These are phyloP conservation scores for Xyrauchen texanus DNA, from an alignment of 2,113 vertebrate species.

Conservation along the genomic window DNA sequence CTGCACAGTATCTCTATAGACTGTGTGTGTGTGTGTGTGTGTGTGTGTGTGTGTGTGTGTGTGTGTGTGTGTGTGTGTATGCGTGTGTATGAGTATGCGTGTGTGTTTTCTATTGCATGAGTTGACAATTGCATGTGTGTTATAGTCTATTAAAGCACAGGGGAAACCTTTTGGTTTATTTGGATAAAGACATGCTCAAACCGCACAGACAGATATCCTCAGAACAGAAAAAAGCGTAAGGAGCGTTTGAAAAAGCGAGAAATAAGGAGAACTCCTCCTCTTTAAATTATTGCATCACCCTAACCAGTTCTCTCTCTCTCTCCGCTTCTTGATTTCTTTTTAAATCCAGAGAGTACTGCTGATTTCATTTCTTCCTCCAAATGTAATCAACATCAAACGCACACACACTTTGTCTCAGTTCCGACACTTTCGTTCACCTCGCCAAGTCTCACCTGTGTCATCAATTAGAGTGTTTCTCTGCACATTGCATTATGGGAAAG, in stretches of 20 bases:
- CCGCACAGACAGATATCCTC: constrained; percentile 16
- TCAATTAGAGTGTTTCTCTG: constrained; percentile 50
- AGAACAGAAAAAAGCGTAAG: constrained; percentile 20
- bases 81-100: constrained; percentile 10
- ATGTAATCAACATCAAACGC: constrained; percentile 34
- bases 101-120: constrained; percentile 35
- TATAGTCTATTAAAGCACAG: constrained; percentile 50
- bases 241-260: constrained; percentile 54
- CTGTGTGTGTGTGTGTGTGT: too few species aligned
- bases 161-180: constrained; percentile 46
- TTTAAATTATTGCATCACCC: constrained; percentile 54
- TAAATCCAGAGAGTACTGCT: constrained; percentile 28
- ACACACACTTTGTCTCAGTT: constrained; percentile 15
- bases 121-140: constrained; percentile 36
- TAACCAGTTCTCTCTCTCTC: neutral
- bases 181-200: constrained; percentile 20
- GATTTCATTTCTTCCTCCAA: constrained; percentile 35
- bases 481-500: constrained; percentile 22
- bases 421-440: constrained; percentile 26
- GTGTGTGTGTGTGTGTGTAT: neutral
- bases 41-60: too few species aligned
- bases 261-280: constrained; percentile 4
- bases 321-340: constrained; percentile 4
- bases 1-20: too few species aligned
- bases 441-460: constrained; percentile 25